Base-by-base conservation (phyloP, 1,140 invertebrate species). In the Drosophila parvula region DNA sequence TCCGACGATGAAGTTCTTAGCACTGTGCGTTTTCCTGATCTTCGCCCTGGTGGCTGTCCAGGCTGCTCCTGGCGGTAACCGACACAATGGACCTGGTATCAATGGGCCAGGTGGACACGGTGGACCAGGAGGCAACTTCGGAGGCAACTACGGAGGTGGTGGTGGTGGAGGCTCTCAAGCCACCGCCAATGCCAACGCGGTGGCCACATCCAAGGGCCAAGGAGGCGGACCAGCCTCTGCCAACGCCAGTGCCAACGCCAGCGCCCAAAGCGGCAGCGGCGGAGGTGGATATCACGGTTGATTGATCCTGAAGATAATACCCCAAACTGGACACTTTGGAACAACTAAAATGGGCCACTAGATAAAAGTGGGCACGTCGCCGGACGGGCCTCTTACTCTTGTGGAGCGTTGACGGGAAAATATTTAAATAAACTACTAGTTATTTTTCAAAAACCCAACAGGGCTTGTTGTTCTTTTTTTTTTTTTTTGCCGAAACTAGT, bases 1-100 rank as follows among this genome's bases (percentile, higher is more conserved):
- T 57, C 32, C 43, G 12, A 74, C 68, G 34, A 74, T 74, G 70
- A 74, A 74, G 70, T 74, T 74, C 68, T 47, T 74, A 18, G 68
- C 57, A 28, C 28, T 74, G 18, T 74, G 70, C 68, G 38, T 73
- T 44, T 62, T 74, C 28, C 47, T 74, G 38, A 28, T 74, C 34
- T 12, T 74, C 18, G 70, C 70, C 40, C 69, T 74, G 41, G 48
- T 68, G 22, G 36, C 47, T 1, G 53, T 51, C 2, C 59, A 75
- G 51, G 79, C 78, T 5, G 14, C 55, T 41, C 78, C 64, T 18
- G 40, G 45, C 7, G 27, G 43, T 7, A 2, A 6, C 8, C 5
- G 28, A 0, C 22, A 22, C 22, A 22, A 22, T 22, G 30, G 30
- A 16, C 44, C 16, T 2, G 41, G n/a, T 11, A 18, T 51, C 1